Evolutionary conservation across 2,113 vertebrate species (phyloP).

Genomic region (Anthoscopus minutus): DNA sequence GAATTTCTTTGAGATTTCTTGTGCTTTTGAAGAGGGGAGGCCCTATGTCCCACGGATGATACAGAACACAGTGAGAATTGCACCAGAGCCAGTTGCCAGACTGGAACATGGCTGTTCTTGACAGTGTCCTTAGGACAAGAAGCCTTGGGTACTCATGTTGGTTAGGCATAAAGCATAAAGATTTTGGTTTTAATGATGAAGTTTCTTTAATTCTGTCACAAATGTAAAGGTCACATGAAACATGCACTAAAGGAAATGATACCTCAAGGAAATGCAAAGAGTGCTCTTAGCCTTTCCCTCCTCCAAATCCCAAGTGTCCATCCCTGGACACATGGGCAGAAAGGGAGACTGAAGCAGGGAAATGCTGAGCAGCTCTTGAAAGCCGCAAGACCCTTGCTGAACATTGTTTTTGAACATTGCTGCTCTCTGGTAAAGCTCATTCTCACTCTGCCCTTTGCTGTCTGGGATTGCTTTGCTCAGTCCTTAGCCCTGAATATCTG

Average conservation of each 20-base stretch:
- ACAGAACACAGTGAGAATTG: background rate
- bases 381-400: background rate
- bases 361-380: background rate
- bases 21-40: background rate
- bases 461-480: background rate
- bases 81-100: background rate
- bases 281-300: background rate
- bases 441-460: background rate
- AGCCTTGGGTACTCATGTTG: background rate
- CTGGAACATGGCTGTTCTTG: background rate
- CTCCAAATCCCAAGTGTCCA: background rate
- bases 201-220: background rate
- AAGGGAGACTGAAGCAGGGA: background rate
- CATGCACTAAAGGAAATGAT: background rate
- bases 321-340: background rate
- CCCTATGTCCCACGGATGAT: no score
- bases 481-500: background rate
- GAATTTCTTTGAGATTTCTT: background rate
- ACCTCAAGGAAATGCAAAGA: background rate
- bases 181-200: background rate
- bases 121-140: background rate
- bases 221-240: background rate
- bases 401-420: background rate
- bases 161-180: background rate
- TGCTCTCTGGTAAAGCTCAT: background rate